These are phyloP conservation scores for Mycalesis mineus DNA, from an alignment of 2,888 invertebrate species.

Conservation along the genomic window DNA sequence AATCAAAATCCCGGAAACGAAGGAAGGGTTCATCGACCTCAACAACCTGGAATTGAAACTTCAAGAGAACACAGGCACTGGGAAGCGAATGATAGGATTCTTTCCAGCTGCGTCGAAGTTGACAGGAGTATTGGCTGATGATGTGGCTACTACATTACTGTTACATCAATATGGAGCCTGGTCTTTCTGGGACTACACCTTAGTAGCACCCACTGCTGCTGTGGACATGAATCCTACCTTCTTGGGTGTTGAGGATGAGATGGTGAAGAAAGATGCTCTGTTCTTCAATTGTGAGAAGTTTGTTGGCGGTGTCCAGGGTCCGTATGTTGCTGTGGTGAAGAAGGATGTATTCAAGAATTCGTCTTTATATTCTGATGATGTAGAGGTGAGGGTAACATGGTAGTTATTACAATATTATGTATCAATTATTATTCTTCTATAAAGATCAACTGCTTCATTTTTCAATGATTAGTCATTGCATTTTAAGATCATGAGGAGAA, in stretches of 20 bases:
- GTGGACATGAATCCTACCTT: slow-evolving; percentile 91
- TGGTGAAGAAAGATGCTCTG: slow-evolving; percentile 90
- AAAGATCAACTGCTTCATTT: too few relatives aligned
- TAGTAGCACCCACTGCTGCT: slow-evolving; percentile 87
- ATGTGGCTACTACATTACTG: slow-evolving; percentile 87
- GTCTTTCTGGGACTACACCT: slow-evolving; percentile 94
- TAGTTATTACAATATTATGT: not conserved
- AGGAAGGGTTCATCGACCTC: slow-evolving; percentile 88
- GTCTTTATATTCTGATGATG: slow-evolving; percentile 57
- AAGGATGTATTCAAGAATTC: slow-evolving; percentile 69
- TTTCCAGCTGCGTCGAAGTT: slow-evolving; percentile 92
- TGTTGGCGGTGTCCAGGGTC: slow-evolving; percentile 92
- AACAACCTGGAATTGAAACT: slow-evolving; percentile 85
- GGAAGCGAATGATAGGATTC: slow-evolving; percentile 87
- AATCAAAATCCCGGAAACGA: slow-evolving; percentile 86
- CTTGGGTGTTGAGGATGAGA: slow-evolving; percentile 82
- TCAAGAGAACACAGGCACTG: slow-evolving; percentile 78
- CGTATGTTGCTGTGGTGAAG: slow-evolving; percentile 80
- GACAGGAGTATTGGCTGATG: slow-evolving; percentile 92
- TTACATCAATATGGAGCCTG: slow-evolving; percentile 89
- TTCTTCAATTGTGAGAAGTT: slow-evolving; percentile 95
- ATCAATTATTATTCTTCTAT: too few relatives aligned
- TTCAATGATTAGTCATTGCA: too few relatives aligned
- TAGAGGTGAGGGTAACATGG: slow-evolving; percentile 62
- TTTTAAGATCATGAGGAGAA: too few relatives aligned